These are phyloP conservation scores for Perizoma affinitatum DNA, from an alignment of 2,888 invertebrate species.

Conservation along the genomic window DNA sequence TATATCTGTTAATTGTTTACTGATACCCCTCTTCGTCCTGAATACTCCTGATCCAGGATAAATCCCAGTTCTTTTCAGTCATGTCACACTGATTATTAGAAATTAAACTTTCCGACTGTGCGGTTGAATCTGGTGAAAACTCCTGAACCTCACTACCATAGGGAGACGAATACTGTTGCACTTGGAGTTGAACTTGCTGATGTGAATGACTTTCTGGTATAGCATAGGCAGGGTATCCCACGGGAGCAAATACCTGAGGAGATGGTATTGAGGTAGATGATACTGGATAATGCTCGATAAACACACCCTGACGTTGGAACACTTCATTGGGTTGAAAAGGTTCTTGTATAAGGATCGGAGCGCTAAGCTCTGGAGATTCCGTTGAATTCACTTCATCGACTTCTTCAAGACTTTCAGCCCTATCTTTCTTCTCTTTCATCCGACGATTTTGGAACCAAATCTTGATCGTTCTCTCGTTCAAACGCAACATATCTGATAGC, in stretches of 20 bases:
- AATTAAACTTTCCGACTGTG: conserved; percentile 32
- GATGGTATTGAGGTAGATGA: conserved; percentile 39
- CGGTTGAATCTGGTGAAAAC: conserved; percentile 33
- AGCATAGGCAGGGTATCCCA: conserved; percentile 42
- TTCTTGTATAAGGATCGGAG: conserved; percentile 45
- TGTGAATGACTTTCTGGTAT: conserved; percentile 41
- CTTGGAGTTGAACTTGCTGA: conserved; percentile 43
- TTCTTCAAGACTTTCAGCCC: conserved; percentile 57
- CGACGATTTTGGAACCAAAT: conserved; percentile 94
- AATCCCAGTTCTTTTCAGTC: conserved; percentile 55
- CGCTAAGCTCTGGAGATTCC: conserved; percentile 48
- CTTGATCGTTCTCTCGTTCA: conserved; percentile 84
- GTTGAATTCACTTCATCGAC: conserved; percentile 57
- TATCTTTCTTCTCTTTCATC: conserved; percentile 89
- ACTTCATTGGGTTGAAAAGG: conserved; percentile 45
- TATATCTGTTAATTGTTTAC: conserved; percentile 19
- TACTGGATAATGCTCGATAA: conserved; percentile 49
- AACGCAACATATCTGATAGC: conserved; percentile 61
- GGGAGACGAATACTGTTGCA: conserved; percentile 43
- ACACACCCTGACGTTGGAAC: conserved; percentile 45
- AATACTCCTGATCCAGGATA: conserved; percentile 64
- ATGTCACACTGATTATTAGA: conserved; percentile 35
- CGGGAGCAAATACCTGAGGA: conserved; percentile 33
- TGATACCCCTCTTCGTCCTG: conserved; percentile 53
- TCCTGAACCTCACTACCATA: conserved; percentile 40